phyloP scores from a whole-genome alignment of 2,888 invertebrate genomes.

The Herminia tarsipennalis region DNA sequence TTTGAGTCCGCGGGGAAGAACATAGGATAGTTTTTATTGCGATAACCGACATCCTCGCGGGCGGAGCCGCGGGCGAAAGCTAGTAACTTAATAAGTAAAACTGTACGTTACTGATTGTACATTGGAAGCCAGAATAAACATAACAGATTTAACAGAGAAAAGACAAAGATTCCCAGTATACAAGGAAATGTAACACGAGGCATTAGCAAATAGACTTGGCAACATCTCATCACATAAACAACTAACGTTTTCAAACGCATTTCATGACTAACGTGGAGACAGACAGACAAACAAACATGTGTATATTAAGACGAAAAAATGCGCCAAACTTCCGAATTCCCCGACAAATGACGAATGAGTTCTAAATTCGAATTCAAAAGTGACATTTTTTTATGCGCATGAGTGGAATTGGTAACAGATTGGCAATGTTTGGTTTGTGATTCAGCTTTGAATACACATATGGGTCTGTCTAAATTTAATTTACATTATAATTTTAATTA shows the following conservation, averaged over 20 bases:
- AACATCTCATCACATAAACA: slow-evolving; percentile 4
- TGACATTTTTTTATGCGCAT: slow-evolving; percentile 35
- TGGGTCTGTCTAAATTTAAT: background rate
- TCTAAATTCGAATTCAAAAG: slow-evolving; percentile 38
- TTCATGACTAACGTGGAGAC: slow-evolving; percentile 13
- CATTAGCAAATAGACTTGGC: slow-evolving; percentile 11
- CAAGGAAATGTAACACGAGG: background rate
- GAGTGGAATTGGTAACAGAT: slow-evolving; percentile 29
- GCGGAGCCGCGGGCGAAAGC: too few relatives aligned
- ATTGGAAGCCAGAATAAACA: too few relatives aligned
- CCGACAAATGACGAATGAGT: slow-evolving; percentile 50
- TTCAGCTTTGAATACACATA: slow-evolving; percentile 17
- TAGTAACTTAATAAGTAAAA: too few relatives aligned
- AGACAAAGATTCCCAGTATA: background rate
- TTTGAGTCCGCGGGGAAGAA: too few relatives aligned
- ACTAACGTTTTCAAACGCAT: background rate
- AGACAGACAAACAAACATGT: slow-evolving; percentile 28
- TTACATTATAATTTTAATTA: too few relatives aligned
- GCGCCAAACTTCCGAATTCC: slow-evolving; percentile 57
- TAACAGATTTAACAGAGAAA: background rate
- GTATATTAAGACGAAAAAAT: slow-evolving; percentile 34
- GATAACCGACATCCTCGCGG: too few relatives aligned
- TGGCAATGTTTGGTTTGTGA: slow-evolving; percentile 20
- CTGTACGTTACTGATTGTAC: too few relatives aligned
- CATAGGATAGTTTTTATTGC: too few relatives aligned